Base-by-base conservation (phyloP, 2,797 vertebrate genomes). In the Pangasius sanitwongsei region DNA sequence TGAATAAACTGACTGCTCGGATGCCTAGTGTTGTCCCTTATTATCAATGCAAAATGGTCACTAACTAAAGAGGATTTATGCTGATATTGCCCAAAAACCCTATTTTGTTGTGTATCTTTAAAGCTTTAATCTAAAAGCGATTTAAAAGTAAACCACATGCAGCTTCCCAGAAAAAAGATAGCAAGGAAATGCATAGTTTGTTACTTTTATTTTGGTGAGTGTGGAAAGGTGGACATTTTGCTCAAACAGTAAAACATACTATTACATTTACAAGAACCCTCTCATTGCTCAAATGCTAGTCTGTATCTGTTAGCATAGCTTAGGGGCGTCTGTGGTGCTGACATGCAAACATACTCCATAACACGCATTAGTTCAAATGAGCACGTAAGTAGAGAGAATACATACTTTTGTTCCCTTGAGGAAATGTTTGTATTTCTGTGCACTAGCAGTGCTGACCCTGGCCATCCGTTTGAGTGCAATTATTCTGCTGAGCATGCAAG, bases 341-440 rank as follows among this genome's bases (percentile, higher is more conserved):
- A 93, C 94, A 93, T 95, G 95, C 95, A 93, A 95, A 95, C 93
- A 85, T 53, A 78, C 82, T 77, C 77, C 65, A 55, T 85, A 63
- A 96, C 95, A 95, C 94, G 92, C 95, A 95, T 94, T 89, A 94
- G 94, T 95, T 95, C 94, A 95, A 48, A 48, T 48, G 44, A 48
- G 44, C 44, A 48, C 44, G 44, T 48, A 48, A 93, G 86, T 91
- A 88, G 92, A 93, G 90, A 94, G 93, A 96, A 96, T 94, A 94
- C 94, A 94, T 94, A 84, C 89, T 92, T 96, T 96, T 96, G 94
- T 96, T 96, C 95, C 94, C 94, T 92, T 95, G 93, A 95, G 93
- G 92, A 95, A 96, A 96, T 97, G 91, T 96, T 96, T 96, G 91
- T 96, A 93, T 97, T 95, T 97, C 93, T 97, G 92, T 93, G 90